Conservation (phyloP, 1,140 invertebrate species). For the Lepidurus couesii region DNA sequence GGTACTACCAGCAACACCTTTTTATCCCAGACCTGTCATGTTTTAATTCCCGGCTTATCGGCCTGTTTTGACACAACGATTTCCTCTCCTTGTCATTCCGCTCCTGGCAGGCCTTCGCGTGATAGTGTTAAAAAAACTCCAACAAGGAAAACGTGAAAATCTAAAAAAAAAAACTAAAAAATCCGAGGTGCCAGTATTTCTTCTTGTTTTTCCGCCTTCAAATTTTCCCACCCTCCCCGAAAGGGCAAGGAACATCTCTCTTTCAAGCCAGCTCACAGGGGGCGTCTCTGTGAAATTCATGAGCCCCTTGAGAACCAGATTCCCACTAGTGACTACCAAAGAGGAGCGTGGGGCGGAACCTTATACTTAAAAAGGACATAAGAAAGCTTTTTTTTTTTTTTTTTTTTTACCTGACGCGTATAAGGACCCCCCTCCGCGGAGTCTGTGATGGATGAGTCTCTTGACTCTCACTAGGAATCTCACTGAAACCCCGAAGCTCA, state of each 20-base stretch:
- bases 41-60: constrained; percentile 15
- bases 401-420: background rate
- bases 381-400: background rate
- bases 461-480: constrained; percentile 8
- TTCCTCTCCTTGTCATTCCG: constrained; percentile 1
- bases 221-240: too few relatives aligned
- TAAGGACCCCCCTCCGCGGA: background rate
- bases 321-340: too few relatives aligned
- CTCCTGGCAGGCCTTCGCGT: background rate
- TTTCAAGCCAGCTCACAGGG: too few relatives aligned
- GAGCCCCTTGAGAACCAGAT: too few relatives aligned
- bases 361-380: too few relatives aligned
- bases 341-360: too few relatives aligned
- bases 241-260: too few relatives aligned
- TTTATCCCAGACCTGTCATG: background rate
- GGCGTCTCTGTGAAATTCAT: too few relatives aligned
- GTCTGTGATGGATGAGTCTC: constrained; percentile 4
- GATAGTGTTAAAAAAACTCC: background rate
- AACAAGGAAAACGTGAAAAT: too few relatives aligned
- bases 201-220: too few relatives aligned
- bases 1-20: background rate
- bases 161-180: too few relatives aligned
- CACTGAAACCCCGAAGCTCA: background rate
- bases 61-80: background rate
- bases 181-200: too few relatives aligned